Base-by-base conservation (phyloP, 2,113 vertebrate species). In the Condylura cristata region DNA sequence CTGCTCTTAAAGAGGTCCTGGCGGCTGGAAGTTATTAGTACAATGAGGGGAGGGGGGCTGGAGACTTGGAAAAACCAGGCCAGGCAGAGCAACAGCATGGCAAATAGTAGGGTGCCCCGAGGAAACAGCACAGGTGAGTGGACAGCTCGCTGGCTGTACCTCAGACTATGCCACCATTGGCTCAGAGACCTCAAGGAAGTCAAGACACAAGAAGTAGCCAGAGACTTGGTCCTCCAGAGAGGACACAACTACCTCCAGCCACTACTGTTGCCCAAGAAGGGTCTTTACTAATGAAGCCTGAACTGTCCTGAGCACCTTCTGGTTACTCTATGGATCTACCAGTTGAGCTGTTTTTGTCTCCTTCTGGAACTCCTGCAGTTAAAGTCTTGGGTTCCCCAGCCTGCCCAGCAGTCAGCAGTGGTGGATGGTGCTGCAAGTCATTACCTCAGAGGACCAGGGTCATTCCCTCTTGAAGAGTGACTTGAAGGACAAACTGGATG, bases 11-110 rank as follows among this genome's bases (percentile, higher is more conserved):
- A 98, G 95, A 53, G 87, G 95, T 90, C 75, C 70, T 51, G 32
- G 75, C 78, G 87, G 78, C 96, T 97, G 97, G 93, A 95, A 97
- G 95, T 97, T 96, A 97, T 98, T 98, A 97, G 90, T n/a, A 30
- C 28, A 39, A 44, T 41, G 32, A 11, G 20, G 58, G 66, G 8
- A 70, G 80, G 48, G 20, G 34, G 6, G 53, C 30, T 30, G 5
- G 6, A 91, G 60, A 32, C 63, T 39, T 28, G 65, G 66, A 78
- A 63, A 71, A 51, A 60, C 51, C 39, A 13, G 4, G 71, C 10
- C 28, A 2, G 26, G 80, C 24, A 6, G n/a, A 79, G 6, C 4
- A 4, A 74, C 58, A 28, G 37, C 63, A 84, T 17, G 22, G 7
- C 48, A n/a, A 30, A 14, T 44, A 18, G 4, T 32, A 39, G 51